A percentile compares a stretch with the other conserved stretches of the same genome.
Evolutionary conservation across 2,888 invertebrate genomes (phyloP).

Genomic region (Brenthis hecate): DNA sequence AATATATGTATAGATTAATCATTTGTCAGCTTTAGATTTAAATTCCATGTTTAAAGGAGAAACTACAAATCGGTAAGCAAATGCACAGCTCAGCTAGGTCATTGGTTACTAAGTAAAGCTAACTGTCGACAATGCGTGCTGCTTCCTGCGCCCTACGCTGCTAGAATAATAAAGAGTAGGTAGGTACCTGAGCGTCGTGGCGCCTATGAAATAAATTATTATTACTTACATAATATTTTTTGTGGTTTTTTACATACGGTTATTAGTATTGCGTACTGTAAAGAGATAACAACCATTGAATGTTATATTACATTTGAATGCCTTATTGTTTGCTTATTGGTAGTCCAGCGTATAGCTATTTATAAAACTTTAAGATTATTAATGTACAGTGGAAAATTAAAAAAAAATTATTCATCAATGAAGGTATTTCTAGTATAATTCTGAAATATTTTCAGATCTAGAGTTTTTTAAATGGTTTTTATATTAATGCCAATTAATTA

Average conservation of each 20-base stretch:
- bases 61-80: conserved; percentile 17
- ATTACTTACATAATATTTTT: conserved; percentile 16
- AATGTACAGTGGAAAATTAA: too few species aligned
- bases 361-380: too few species aligned
- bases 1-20: too few species aligned
- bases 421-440: too few species aligned
- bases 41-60: neutral
- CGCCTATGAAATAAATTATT: conserved; percentile 28
- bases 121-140: conserved; percentile 44
- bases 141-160: conserved; percentile 43
- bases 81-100: conserved; percentile 43
- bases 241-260: neutral
- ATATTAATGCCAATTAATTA: too few species aligned
- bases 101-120: conserved; percentile 49
- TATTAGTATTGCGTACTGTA: neutral
- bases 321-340: too few species aligned
- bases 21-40: too few species aligned
- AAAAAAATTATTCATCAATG: too few species aligned
- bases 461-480: too few species aligned
- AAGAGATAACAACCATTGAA: neutral
- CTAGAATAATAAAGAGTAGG: conserved; percentile 43
- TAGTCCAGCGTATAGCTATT: too few species aligned
- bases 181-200: conserved; percentile 26
- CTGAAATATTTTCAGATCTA: too few species aligned
- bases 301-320: neutral